These are phyloP conservation scores for Ailuropoda melanoleuca DNA, from an alignment of 2,113 vertebrate species.

Conservation along the genomic window DNA sequence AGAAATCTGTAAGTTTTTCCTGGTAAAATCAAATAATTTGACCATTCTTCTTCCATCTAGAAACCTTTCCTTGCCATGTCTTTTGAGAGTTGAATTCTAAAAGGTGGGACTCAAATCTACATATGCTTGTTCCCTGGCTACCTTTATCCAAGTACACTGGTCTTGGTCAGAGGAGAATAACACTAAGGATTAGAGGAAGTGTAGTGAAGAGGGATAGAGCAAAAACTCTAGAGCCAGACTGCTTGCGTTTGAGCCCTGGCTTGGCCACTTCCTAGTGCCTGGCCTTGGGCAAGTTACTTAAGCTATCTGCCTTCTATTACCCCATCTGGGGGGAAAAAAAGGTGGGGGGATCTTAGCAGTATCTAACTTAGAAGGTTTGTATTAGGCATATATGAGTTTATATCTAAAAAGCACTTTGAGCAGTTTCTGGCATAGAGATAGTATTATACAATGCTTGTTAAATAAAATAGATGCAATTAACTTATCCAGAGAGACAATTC, in stretches of 20 bases:
- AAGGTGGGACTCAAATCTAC: not conserved
- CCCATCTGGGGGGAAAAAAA: not conserved
- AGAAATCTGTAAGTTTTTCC: not conserved
- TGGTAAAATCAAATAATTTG: not conserved
- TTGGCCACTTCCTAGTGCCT: not conserved
- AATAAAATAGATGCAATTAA: slow-evolving; percentile 16
- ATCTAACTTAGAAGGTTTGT: not conserved
- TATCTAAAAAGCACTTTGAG: not conserved
- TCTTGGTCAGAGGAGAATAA: not conserved
- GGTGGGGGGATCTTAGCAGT: rapidly evolving
- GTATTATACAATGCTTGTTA: not conserved
- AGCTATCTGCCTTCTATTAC: rapidly evolving
- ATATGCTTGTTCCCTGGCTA: not conserved
- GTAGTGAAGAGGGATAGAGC: not conserved
- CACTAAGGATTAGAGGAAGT: not conserved
- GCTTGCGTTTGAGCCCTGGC: not conserved
- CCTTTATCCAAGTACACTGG: not conserved
- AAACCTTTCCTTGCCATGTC: not conserved
- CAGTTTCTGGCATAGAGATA: not conserved
- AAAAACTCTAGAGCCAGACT: not conserved
- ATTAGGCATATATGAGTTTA: not conserved
- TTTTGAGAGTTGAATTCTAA: not conserved
- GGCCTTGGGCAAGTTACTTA: not conserved
- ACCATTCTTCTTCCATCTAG: not conserved
- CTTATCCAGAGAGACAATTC: not conserved